Percentiles rank a stretch among this genome's conserved stretches.
These are phyloP conservation scores for Eubucco bourcierii DNA, from an alignment of 2,113 vertebrate species.

Conservation along the genomic window DNA sequence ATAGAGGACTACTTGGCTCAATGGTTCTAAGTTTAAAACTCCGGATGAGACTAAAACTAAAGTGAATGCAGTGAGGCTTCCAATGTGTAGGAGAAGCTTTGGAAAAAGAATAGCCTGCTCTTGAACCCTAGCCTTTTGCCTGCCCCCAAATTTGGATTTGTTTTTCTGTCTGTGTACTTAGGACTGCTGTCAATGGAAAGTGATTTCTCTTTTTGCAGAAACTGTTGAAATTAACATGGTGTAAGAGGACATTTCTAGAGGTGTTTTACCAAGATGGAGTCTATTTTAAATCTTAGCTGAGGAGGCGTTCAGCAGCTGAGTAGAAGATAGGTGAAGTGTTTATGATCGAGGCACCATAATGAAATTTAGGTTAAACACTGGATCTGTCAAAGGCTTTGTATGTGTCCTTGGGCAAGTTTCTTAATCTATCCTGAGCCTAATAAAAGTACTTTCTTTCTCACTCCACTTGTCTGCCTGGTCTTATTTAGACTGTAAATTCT, in stretches of 20 bases:
- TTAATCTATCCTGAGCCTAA: slow-evolving; percentile 1
- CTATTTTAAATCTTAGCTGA: neutral
- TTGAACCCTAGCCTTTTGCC: neutral
- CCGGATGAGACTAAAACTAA: neutral
- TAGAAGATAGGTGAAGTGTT: neutral
- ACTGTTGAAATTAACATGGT: neutral
- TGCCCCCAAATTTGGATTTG: neutral
- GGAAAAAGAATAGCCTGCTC: neutral
- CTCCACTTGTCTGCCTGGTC: slow-evolving; percentile 39
- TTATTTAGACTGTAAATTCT: slow-evolving; percentile 13
- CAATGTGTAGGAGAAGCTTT: neutral
- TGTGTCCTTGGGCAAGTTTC: slow-evolving; percentile 24
- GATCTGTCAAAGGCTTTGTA: neutral
- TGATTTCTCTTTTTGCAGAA: neutral
- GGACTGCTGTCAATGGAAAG: neutral
- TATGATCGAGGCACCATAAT: neutral
- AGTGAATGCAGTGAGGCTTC: neutral
- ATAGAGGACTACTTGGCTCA: neutral
- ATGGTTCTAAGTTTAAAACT: neutral
- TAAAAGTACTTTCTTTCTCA: slow-evolving; percentile 33
- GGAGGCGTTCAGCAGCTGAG: neutral
- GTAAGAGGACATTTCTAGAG: neutral
- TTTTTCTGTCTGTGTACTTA: neutral
- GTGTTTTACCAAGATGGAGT: neutral
- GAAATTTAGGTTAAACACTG: slow-evolving; percentile 29